These are phyloP conservation scores for Yponomeuta cagnagella DNA, from an alignment of 2,888 invertebrate species.

Conservation along the genomic window DNA sequence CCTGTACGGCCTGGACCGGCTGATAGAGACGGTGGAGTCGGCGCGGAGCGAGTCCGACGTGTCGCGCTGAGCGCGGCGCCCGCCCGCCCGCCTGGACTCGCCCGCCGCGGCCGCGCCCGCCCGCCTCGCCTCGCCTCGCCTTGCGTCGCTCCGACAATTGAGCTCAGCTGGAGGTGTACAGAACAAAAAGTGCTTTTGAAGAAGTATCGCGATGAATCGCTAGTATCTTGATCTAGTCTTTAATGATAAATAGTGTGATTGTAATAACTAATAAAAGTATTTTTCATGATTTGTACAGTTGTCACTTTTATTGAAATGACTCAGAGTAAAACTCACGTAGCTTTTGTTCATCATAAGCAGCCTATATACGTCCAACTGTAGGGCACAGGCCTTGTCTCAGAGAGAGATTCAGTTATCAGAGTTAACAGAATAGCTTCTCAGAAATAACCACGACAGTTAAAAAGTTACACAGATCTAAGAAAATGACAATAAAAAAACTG, in stretches of 20 bases:
- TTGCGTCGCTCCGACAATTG: not conserved
- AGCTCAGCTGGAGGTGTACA: constrained; percentile 44
- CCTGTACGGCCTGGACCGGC: constrained; percentile 92
- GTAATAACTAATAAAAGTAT: constrained; percentile 10
- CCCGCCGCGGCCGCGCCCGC: constrained; percentile 46
- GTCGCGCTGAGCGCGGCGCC: constrained; percentile 59
- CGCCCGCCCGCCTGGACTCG: constrained; percentile 48
- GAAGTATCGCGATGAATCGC: constrained; percentile 56
- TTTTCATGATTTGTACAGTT: constrained; percentile 8
- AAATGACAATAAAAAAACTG: not conserved
- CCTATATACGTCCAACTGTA: too few relatives aligned
- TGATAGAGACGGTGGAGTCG: constrained; percentile 81
- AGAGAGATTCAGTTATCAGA: too few relatives aligned
- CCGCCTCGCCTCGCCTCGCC: constrained; percentile 32
- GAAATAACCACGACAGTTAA: too few relatives aligned
- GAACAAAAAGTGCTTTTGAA: constrained; percentile 51
- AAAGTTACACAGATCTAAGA: too few relatives aligned
- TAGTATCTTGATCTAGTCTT: constrained; percentile 64
- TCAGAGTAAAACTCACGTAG: not conserved
- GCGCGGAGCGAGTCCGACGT: constrained; percentile 54
- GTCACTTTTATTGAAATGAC: constrained; percentile 2
- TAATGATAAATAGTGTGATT: constrained; percentile 30
- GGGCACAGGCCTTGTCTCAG: too few relatives aligned
- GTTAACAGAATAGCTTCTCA: too few relatives aligned
- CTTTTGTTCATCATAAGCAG: too few relatives aligned